phyloP scores from a whole-genome alignment of 2,888 invertebrate genomes.

The Agrilus cyanescens region DNA sequence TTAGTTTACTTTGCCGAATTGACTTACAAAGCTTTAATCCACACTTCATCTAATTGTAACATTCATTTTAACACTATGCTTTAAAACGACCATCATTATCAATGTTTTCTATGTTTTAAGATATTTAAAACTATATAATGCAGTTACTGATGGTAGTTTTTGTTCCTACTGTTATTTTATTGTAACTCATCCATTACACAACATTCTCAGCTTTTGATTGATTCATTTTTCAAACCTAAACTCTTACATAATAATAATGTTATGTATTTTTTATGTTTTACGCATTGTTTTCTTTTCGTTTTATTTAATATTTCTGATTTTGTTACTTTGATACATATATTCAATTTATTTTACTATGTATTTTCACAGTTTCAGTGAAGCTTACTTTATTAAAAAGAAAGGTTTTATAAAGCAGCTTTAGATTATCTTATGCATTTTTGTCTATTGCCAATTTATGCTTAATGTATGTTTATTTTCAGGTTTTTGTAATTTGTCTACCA shows the following conservation, averaged over 20 bases:
- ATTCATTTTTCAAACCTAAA: constrained; percentile 1
- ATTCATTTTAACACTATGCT: not conserved
- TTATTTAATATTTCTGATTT: constrained; percentile 24
- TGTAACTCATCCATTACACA: not conserved
- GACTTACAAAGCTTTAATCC: constrained; percentile 1
- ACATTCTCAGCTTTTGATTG: constrained; percentile 2
- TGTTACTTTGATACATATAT: not conserved
- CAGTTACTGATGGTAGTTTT: too few relatives aligned
- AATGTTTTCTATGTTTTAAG: too few relatives aligned
- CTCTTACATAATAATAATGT: constrained; percentile 11
- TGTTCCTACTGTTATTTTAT: constrained; percentile 1
- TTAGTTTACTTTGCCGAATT: too few relatives aligned
- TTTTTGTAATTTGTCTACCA: constrained; percentile 17
- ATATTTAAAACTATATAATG: too few relatives aligned
- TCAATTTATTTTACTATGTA: too few relatives aligned
- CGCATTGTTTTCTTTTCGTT: constrained; percentile 16
- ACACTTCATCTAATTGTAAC: constrained; percentile 8
- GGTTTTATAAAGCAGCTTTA: too few relatives aligned
- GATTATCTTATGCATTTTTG: constrained; percentile 26
- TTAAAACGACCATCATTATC: not conserved
- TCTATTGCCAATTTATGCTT: constrained; percentile 27
- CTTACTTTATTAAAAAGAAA: too few relatives aligned
- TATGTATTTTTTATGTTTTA: constrained; percentile 15
- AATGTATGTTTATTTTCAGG: constrained; percentile 18
- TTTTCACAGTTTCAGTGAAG: too few relatives aligned